Evolutionary conservation across 2,113 vertebrate species (phyloP), one percentile per base, ranked within the genome.

Genomic region (Rutilus rutilus): DNA sequence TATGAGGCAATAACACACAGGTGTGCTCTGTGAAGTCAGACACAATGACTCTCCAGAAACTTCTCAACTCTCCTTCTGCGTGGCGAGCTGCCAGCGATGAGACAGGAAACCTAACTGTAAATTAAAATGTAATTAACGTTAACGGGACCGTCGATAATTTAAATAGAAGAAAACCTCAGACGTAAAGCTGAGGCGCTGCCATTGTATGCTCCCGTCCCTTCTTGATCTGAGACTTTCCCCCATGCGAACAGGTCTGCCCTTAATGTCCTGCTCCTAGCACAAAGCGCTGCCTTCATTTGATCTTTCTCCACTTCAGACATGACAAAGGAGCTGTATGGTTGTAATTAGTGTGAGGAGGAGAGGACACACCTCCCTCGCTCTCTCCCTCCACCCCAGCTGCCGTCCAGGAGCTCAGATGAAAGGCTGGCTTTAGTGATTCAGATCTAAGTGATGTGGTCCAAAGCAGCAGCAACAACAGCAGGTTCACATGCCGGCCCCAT

Each of bases 1-100:
- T 91, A 88, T 86, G 86, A 82, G 86, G 54, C 84, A 87, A 85
- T 88, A 90, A 90, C 85, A 89, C 85, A 42, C 89, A 92, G 90
- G 89, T 91, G 89, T 83, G 87, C 87, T 79, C 87, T 86, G 69
- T 84, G 86, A 8, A 80, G 65, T 60, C 52, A 4, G 84, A 65
- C 75, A 78, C 30, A 77, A 27, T 71, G 77, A 81, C 77, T 73
- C n/a, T 15, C 25, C 33, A 82, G 39, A 75, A 73, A 60, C 52
- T 42, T 62, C 27, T 47, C 52, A 75, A 45, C 54, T n/a, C 71
- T 47, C 50, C 45, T 76, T 77, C 73, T 54, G 62, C 39, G 3
- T 73, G 77, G 77, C 57, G 50, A 59, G n/a, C 80, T 21, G 80
- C 80, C 80, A 82, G 19, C 30, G 21, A 19, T 52, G 3, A 64